A percentile compares a stretch with the other conserved stretches of the same genome.
These are phyloP conservation scores for Mustelus asterias DNA, from an alignment of 2,113 vertebrate species.

Conservation along the genomic window DNA sequence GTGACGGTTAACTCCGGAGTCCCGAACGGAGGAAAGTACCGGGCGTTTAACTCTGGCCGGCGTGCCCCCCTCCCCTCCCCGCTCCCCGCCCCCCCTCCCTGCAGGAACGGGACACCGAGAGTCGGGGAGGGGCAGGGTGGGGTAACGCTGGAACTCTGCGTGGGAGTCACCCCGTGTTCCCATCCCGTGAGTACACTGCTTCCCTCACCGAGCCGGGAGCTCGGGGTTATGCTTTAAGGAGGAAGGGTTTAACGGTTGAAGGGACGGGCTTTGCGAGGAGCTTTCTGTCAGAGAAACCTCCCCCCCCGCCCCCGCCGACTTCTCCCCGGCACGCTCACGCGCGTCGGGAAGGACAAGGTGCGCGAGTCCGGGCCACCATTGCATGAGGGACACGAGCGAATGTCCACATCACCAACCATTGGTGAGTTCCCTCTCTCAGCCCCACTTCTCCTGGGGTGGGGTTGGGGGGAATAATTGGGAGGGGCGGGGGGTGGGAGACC, in stretches of 20 bases:
- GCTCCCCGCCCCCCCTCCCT: too few relatives aligned
- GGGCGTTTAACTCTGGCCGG: too few relatives aligned
- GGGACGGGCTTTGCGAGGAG: neutral
- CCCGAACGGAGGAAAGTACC: neutral
- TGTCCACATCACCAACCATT: too few relatives aligned
- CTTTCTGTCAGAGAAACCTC: neutral
- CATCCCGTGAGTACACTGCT: neutral
- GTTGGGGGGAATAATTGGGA: neutral
- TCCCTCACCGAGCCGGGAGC: too few relatives aligned
- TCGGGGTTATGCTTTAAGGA: neutral
- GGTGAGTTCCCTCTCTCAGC: neutral
- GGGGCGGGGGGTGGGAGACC: neutral
- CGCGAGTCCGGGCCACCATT: too few relatives aligned
- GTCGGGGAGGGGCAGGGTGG: neutral
- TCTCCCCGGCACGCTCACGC: too few relatives aligned
- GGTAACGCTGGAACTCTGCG: neutral
- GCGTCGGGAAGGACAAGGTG: neutral
- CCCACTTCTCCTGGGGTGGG: neutral
- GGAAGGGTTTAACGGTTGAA: neutral
- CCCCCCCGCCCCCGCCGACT: too few relatives aligned
- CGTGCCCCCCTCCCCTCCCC: too few relatives aligned
- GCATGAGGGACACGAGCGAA: too few relatives aligned
- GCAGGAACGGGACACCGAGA: too few relatives aligned
- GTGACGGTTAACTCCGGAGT: too few relatives aligned
- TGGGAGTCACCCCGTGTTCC: too few relatives aligned